These are phyloP conservation scores for Capitulum mitella DNA, from an alignment of 2,888 invertebrate species.

Conservation along the genomic window DNA sequence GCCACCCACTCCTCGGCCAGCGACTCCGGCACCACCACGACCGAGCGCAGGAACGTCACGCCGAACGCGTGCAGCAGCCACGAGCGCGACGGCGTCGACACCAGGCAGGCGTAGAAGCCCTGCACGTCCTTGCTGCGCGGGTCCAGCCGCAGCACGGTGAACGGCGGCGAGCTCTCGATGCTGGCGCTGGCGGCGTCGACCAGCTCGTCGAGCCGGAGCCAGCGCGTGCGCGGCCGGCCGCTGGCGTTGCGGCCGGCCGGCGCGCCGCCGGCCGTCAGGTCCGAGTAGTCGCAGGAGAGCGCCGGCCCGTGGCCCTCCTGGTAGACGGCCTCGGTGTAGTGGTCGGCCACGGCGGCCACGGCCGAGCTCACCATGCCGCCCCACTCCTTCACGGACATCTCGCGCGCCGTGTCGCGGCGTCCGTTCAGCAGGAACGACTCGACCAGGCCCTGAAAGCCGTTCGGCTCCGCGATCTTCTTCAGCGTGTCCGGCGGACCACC, in stretches of 20 bases:
- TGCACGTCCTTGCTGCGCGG: constrained; percentile 12
- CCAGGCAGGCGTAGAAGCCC: constrained; percentile 13
- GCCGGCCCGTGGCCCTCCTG: constrained; percentile 5
- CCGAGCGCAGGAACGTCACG: constrained; percentile 3
- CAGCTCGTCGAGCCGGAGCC: constrained; percentile 13
- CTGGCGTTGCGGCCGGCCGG: no score
- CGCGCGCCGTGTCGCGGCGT: not conserved
- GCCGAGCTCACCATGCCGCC: constrained; percentile 22
- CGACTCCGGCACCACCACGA: not conserved
- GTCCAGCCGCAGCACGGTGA: not conserved
- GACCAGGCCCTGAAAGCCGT: constrained; percentile 7
- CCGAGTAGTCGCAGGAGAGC: constrained; percentile 14
- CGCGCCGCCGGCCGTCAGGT: not conserved
- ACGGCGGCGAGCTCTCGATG: constrained; percentile 9
- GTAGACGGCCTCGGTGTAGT: constrained; percentile 19
- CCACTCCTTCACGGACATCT: constrained; percentile 24
- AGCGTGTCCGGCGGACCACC: constrained; percentile 18
- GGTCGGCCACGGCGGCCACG: constrained; percentile 2
- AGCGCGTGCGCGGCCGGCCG: not conserved
- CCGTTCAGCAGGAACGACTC: constrained; percentile 20
- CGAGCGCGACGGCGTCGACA: not conserved
- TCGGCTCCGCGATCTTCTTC: constrained; percentile 2
- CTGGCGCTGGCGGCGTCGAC: not conserved
- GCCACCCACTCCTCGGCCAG: constrained; percentile 22
- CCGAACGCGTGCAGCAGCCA: constrained; percentile 25